A percentile compares a stretch with the other conserved stretches of the same genome.
Evolutionary conservation across 2,113 vertebrate genomes (phyloP).

Genomic region (Triplophysa tibetana): DNA sequence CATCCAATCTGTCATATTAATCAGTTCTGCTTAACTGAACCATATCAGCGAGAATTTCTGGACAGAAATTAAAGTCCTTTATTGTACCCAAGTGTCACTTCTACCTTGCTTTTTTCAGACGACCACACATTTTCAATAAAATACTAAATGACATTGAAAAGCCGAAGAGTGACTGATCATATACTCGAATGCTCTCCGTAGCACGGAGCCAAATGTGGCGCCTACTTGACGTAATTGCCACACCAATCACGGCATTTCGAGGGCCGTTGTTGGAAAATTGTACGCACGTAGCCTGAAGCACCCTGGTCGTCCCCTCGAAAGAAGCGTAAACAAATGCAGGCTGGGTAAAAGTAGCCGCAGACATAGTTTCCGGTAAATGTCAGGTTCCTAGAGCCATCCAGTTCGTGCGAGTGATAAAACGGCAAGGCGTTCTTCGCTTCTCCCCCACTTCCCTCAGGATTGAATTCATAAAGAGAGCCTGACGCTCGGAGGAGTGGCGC

Average conservation of each 20-base stretch:
- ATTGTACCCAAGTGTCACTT: conserved; percentile 69
- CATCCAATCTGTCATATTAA: conserved; percentile 74
- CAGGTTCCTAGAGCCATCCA: conserved; percentile 37
- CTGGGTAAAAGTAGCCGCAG: conserved; percentile 44
- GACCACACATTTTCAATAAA: conserved; percentile 38
- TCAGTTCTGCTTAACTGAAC: conserved; percentile 75
- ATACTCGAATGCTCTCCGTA: neutral
- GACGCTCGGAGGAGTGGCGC: conserved; percentile 7
- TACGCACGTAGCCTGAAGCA: conserved; percentile 44
- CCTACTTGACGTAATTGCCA: conserved; percentile 34
- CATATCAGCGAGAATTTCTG: conserved; percentile 64
- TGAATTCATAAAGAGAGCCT: conserved; percentile 34
- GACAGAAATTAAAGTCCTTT: conserved; percentile 69
- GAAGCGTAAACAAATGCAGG: conserved; percentile 46
- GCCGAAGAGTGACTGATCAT: conserved; percentile 23
- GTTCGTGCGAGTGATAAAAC: conserved; percentile 37
- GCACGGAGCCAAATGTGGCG: neutral
- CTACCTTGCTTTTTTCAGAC: conserved; percentile 43
- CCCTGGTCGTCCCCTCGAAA: conserved; percentile 44
- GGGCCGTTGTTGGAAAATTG: conserved; percentile 47
- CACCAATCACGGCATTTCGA: conserved; percentile 47
- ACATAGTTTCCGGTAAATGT: conserved; percentile 44
- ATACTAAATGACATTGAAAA: conserved; percentile 41
- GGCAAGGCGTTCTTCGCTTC: neutral
- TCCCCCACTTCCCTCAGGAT: conserved; percentile 9